phyloP scores from a whole-genome alignment of 23 tunicate genomes.

The Halocynthia aurantium region DNA sequence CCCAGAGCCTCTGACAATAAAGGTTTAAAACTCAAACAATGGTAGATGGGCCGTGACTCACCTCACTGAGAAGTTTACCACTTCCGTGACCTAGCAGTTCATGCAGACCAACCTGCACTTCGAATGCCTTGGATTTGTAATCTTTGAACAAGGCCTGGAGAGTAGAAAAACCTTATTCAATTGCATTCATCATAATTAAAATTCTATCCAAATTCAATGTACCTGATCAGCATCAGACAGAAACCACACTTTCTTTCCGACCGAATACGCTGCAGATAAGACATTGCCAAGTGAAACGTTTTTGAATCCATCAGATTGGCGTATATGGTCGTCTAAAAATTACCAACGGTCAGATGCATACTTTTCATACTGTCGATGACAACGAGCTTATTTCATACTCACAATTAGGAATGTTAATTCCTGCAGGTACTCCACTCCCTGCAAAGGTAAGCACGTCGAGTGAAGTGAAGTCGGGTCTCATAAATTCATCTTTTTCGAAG shows the following conservation, averaged over 20 bases:
- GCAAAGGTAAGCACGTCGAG: conserved; percentile 23
- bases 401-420: conserved; percentile 19
- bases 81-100: conserved; percentile 27
- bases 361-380: too few species aligned
- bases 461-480: conserved; percentile 24
- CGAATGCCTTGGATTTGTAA: conserved; percentile 20
- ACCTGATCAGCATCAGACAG: conserved; percentile 21
- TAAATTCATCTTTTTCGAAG: conserved; percentile 17
- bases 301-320: conserved; percentile 26
- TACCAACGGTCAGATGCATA: too few species aligned
- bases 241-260: conserved; percentile 26
- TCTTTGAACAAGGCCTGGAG: conserved; percentile 10
- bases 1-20: too few species aligned
- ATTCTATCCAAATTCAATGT: too few species aligned
- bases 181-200: too few species aligned
- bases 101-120: conserved; percentile 25
- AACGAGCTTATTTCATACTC: too few species aligned
- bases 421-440: conserved; percentile 26
- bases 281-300: conserved; percentile 30
- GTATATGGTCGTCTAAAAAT: conserved; percentile 6
- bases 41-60: too few species aligned
- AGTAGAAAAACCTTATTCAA: too few species aligned
- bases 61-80: conserved; percentile 9
- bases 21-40: too few species aligned
- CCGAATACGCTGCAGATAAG: conserved; percentile 23